Conservation (phyloP, 2,113 vertebrate species). For the Alligator sinensis region DNA sequence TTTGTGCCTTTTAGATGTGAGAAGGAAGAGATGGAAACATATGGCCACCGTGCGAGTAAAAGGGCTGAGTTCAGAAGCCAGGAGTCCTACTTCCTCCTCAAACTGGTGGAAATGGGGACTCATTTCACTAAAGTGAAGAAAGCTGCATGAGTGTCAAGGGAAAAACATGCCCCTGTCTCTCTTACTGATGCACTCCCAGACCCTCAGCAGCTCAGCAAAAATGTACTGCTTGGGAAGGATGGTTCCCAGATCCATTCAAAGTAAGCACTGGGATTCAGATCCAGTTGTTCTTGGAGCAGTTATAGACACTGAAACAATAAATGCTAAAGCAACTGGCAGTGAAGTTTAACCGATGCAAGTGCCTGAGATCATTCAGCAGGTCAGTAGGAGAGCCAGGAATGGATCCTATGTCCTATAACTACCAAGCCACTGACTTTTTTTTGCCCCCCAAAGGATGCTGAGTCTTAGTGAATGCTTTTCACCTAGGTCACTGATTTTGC, state of each 20-base stretch:
- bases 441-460: not conserved
- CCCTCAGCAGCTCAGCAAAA: not conserved
- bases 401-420: not conserved
- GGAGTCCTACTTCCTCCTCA: not conserved
- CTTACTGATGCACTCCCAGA: not conserved
- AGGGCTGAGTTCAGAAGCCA: not conserved
- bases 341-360: not conserved
- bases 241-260: not conserved
- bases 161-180: not conserved
- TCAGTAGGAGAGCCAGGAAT: too few relatives aligned
- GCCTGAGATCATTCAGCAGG: not conserved
- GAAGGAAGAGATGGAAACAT: not conserved
- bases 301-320: not conserved
- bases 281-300: not conserved
- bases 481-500: too few relatives aligned
- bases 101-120: not conserved
- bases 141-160: not conserved
- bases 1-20: not conserved
- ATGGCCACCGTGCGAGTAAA: too few relatives aligned
- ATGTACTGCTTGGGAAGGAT: not conserved
- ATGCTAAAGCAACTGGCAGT: not conserved
- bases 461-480: not conserved
- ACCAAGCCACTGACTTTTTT: not conserved
- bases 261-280: not conserved
- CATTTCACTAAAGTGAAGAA: not conserved